These are phyloP conservation scores for Elysia crispata DNA, from an alignment of 2,888 invertebrate species.

Conservation along the genomic window DNA sequence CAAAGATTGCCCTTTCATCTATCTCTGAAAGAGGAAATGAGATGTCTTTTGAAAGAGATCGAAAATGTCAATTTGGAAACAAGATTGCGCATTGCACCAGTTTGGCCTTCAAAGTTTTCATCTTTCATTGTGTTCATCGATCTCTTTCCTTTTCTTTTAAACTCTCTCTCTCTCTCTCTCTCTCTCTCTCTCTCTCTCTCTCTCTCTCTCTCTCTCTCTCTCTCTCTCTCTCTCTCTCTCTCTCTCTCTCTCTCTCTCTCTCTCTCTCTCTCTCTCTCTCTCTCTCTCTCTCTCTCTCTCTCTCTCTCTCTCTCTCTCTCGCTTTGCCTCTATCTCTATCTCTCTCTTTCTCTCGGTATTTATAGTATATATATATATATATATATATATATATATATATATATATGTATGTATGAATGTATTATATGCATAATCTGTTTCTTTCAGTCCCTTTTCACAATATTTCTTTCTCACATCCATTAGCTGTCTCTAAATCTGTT, in stretches of 20 bases:
- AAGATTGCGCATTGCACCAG: no score
- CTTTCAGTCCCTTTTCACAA: background rate
- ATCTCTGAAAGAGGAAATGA: no score
- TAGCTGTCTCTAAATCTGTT: background rate
- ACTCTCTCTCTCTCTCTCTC: constrained; percentile 19
- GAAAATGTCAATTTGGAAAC: no score
- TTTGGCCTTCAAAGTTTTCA: no score
- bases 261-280: constrained; percentile 1
- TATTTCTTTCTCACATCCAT: background rate
- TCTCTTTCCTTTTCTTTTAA: background rate
- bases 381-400: no score
- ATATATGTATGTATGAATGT: no score
- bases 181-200: constrained; percentile 12
- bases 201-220: background rate
- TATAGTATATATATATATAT: no score
- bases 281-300: background rate
- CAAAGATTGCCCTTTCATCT: no score
- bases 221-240: constrained; percentile 24
- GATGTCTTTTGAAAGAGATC: no score
- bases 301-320: background rate
- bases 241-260: constrained; percentile 3
- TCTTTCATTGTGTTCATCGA: background rate
- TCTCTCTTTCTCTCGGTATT: background rate
- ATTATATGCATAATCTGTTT: no score
- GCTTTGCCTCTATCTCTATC: constrained; percentile 7